A percentile compares a stretch with the other conserved stretches of the same genome.
Conservation (phyloP, 2,797 vertebrate genomes). For the Monodelphis domestica region DNA sequence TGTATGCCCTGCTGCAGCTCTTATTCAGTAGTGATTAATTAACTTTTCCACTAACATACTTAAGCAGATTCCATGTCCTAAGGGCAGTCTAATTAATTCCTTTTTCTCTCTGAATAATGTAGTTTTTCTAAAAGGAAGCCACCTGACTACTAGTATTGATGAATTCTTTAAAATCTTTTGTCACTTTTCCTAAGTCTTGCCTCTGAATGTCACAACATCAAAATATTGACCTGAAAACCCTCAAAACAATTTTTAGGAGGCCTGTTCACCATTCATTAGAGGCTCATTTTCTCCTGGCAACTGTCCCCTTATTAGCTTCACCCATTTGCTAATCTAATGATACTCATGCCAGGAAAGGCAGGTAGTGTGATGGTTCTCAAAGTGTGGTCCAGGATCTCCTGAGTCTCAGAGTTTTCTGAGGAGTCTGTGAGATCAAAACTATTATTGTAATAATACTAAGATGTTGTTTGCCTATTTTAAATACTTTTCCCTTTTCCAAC, state of each 20-base stretch:
- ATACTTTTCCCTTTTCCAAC: background rate
- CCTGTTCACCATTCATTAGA: background rate
- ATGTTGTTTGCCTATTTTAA: background rate
- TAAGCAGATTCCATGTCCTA: slow-evolving; percentile 84
- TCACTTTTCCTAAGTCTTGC: slow-evolving; percentile 81
- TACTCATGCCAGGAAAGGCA: background rate
- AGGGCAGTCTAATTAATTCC: slow-evolving; percentile 87
- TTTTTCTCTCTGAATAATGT: slow-evolving; percentile 86
- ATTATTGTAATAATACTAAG: background rate
- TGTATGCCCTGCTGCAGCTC: slow-evolving; percentile 75
- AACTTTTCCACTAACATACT: slow-evolving; percentile 85
- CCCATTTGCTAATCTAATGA: background rate
- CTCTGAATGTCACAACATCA: slow-evolving; percentile 80
- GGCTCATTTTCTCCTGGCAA: background rate
- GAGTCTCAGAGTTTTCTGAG: background rate
- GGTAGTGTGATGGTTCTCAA: background rate
- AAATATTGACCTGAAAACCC: slow-evolving; percentile 75
- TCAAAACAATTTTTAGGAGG: slow-evolving; percentile 73
- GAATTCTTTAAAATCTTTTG: slow-evolving; percentile 83
- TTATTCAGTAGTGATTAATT: slow-evolving; percentile 86
- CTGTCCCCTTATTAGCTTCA: background rate
- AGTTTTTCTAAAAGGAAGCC: slow-evolving; percentile 82
- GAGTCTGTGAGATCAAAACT: background rate
- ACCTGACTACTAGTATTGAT: slow-evolving; percentile 83
- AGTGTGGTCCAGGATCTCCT: background rate